Conservation (phyloP, 2,113 vertebrate genomes). For the Pangasianodon gigas region DNA sequence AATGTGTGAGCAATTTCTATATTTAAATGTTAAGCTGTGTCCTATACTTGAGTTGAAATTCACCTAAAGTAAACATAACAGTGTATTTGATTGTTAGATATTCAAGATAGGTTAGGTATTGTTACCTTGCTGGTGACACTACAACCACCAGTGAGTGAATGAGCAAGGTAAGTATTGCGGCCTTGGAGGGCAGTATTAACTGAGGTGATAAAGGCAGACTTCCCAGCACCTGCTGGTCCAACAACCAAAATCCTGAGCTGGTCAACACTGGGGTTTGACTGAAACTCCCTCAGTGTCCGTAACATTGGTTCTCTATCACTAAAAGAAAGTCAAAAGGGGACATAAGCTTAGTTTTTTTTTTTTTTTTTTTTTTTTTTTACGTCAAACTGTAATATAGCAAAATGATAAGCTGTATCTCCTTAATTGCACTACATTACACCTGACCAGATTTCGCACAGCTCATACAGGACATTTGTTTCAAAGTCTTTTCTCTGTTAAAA, state of each 20-base stretch:
- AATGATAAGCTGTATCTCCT: not conserved
- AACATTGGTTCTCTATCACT: not conserved
- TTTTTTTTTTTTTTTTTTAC: not conserved
- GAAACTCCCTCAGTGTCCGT: not conserved
- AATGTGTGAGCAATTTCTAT: not conserved
- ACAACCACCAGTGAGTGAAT: not conserved
- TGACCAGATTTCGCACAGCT: no score
- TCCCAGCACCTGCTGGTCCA: slow-evolving; percentile 4
- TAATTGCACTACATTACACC: not conserved
- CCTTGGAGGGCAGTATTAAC: not conserved
- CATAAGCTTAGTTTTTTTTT: not conserved
- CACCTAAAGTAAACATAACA: not conserved
- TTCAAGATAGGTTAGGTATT: not conserved
- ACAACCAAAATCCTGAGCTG: not conserved
- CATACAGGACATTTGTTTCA: no score
- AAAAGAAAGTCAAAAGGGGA: not conserved
- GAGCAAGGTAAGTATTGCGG: not conserved
- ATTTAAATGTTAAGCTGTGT: not conserved
- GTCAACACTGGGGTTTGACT: not conserved
- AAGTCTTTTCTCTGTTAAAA: not conserved
- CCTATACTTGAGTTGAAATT: not conserved
- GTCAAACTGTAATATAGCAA: not conserved
- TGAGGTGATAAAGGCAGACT: not conserved
- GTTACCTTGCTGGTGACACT: not conserved
- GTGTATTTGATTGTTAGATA: not conserved